A percentile compares a stretch with the other conserved stretches of the same genome.
Conservation (phyloP, 2,797 vertebrate genomes). For the Fringilla coelebs region DNA sequence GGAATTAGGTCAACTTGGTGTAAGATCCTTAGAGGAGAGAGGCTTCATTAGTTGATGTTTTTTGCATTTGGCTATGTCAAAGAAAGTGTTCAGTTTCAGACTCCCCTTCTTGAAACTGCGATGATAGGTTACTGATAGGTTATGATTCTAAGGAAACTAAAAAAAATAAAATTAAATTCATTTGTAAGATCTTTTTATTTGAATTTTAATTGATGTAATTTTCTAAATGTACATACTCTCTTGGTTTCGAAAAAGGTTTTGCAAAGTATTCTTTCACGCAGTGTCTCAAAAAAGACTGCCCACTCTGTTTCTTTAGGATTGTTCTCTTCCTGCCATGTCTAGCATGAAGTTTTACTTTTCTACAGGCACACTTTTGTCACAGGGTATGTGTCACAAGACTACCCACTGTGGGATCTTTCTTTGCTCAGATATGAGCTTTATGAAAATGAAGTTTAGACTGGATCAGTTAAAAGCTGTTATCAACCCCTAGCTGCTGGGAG, state of each 20-base stretch:
- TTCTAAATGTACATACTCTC: background rate
- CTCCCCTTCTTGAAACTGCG: background rate
- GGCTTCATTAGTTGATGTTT: background rate
- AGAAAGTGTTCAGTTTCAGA: slow-evolving; percentile 57
- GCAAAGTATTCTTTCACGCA: background rate
- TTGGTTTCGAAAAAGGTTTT: background rate
- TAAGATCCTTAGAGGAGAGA: slow-evolving; percentile 29
- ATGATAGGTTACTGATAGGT: background rate
- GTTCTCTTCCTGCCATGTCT: background rate
- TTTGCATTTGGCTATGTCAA: slow-evolving; percentile 32
- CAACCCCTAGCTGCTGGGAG: background rate
- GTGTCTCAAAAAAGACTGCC: background rate
- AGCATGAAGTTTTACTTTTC: background rate
- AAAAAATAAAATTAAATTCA: background rate
- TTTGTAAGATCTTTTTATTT: background rate
- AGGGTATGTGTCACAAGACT: background rate
- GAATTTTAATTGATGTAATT: background rate
- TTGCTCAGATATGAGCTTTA: background rate
- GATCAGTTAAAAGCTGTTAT: background rate
- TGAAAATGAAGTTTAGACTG: background rate
- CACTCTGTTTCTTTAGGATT: background rate
- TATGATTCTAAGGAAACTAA: background rate
- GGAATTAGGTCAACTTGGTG: background rate
- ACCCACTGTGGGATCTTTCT: background rate
- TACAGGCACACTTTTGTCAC: background rate